Conservation (phyloP, 2,797 vertebrate species). For the Esox masquinongy region DNA sequence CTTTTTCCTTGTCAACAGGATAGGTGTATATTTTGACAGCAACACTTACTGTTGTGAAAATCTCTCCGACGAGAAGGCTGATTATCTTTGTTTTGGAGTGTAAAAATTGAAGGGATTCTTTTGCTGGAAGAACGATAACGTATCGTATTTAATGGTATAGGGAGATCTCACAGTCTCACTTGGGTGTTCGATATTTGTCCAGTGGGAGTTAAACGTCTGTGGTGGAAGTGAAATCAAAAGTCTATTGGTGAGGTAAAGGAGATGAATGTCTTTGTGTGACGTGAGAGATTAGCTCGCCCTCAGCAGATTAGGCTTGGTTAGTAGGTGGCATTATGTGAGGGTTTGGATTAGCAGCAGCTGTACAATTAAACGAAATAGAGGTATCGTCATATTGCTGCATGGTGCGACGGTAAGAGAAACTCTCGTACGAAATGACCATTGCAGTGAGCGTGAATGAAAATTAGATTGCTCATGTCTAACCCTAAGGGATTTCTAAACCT, state of each 20-base stretch:
- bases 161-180: too few relatives aligned
- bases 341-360: too few relatives aligned
- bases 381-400: background rate
- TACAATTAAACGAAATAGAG: background rate
- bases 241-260: too few relatives aligned
- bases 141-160: too few relatives aligned
- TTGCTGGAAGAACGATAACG: background rate
- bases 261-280: too few relatives aligned
- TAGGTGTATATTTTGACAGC: conserved; percentile 34
- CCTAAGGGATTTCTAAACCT: background rate
- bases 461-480: background rate
- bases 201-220: too few relatives aligned
- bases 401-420: background rate
- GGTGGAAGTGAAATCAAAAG: too few relatives aligned
- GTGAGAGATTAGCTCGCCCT: too few relatives aligned
- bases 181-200: too few relatives aligned
- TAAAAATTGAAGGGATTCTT: background rate
- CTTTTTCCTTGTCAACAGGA: conserved; percentile 12
- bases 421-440: background rate
- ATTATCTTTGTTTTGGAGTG: conserved; percentile 3
- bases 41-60: conserved; percentile 38
- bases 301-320: too few relatives aligned
- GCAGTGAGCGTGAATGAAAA: background rate
- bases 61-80: background rate
- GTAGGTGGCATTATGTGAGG: too few relatives aligned